Base-by-base conservation (phyloP, 2,888 invertebrate species). In the Napeogenes sylphis region DNA sequence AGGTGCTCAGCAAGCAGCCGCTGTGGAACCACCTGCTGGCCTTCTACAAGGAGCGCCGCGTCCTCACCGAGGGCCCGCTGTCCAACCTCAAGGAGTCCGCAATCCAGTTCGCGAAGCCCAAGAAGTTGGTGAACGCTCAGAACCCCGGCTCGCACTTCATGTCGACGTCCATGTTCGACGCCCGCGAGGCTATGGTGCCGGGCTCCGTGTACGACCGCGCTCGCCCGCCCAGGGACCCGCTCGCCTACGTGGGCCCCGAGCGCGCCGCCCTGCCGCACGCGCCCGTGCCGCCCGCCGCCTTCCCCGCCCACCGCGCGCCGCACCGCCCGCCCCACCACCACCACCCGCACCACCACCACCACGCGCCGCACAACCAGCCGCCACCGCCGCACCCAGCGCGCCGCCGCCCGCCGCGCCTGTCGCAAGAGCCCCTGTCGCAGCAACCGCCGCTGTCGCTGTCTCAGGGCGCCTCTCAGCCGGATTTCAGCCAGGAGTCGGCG, bases 81-180 rank as follows among this genome's bases (percentile, higher is more conserved):
- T 98, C 97, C 72, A 99, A 99, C 84, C 90, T 99, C 61, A 99
- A 99, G 79, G 98, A 99, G 83, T 98, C 98, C 0, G 93, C 98
- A 78, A 98, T 99, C 65, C 98, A 98, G 82, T 98, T 99, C 84
- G 96, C 98, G 42, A 99, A 99, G 84, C 99, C 99, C 2, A 97
- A 98, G 84, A 98, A 98, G 83, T 92, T 99, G 70, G 94, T 98
- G 30, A 99, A 99, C 83, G 94, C 96, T 0, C 93, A 96, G 63
- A 99, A 99, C 85, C 99, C 99, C 2, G 98, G 98, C 0, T 96
- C 98, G 0, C 98, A 99, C 79, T 99, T 99, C 82, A 99, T 99
- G 99, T 97, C 96, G 61, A 98, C 97, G 35, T 96, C 97, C 38
- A 98, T 98, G 94, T 99, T 97, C 84, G 98, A 98, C 87, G 99